Conservation (phyloP, 2,113 vertebrate genomes). For the Xyliphius kryptos region DNA sequence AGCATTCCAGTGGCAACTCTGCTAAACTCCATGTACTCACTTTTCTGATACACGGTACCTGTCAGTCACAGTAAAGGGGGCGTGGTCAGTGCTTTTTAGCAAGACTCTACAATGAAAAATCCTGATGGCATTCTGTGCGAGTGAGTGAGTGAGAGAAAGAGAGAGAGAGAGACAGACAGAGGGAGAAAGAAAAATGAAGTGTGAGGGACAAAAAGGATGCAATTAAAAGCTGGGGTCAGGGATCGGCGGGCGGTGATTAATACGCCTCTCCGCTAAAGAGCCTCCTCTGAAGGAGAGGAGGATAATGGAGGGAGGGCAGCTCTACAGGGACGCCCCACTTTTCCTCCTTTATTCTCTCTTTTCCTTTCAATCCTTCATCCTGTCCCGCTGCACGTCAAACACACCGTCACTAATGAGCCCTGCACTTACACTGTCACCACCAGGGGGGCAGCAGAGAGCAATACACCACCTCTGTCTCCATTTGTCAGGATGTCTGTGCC, state of each 20-base stretch:
- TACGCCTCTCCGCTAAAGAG: slow-evolving; percentile 37
- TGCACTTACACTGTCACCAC: background rate
- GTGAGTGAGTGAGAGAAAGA: background rate
- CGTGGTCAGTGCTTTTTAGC: too few relatives aligned
- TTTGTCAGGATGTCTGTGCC: too few relatives aligned
- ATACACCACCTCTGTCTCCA: background rate
- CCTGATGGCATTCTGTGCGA: too few relatives aligned
- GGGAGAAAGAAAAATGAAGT: slow-evolving; percentile 28
- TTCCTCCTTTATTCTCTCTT: slow-evolving; percentile 5
- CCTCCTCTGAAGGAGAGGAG: slow-evolving; percentile 17
- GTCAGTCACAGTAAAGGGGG: too few relatives aligned
- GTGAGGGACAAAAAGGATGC: slow-evolving; percentile 38
- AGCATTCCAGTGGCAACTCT: too few relatives aligned
- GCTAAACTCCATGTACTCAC: too few relatives aligned
- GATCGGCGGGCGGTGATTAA: slow-evolving; percentile 42
- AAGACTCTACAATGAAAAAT: too few relatives aligned
- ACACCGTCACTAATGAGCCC: slow-evolving; percentile 1
- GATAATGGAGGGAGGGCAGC: slow-evolving; percentile 18
- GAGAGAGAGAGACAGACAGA: background rate
- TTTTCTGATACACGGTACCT: too few relatives aligned
- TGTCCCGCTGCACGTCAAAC: slow-evolving; percentile 4
- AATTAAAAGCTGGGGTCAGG: slow-evolving; percentile 53
- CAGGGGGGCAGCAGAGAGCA: slow-evolving; percentile 24
- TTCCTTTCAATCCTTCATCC: slow-evolving; percentile 14
- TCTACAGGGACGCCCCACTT: slow-evolving; percentile 6